A percentile compares a stretch with the other conserved stretches of the same genome.
Evolutionary conservation across 2,113 vertebrate species (phyloP).

Genomic region (Planiliza haematocheilus): DNA sequence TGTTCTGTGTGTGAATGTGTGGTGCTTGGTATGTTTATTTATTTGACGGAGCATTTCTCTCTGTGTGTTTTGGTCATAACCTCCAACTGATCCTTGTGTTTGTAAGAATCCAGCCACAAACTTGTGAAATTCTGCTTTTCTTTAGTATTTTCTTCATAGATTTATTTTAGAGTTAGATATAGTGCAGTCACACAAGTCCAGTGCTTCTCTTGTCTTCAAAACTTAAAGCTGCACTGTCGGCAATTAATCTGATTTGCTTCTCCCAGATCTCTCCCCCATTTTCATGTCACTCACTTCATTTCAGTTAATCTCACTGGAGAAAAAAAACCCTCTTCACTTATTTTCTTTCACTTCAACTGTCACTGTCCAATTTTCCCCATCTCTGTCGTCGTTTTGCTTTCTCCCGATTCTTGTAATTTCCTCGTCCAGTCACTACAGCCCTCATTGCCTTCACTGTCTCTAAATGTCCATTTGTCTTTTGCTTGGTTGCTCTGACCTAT

Average conservation of each 20-base stretch:
- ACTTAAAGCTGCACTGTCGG: slow-evolving; percentile 38
- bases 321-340: slow-evolving; percentile 45
- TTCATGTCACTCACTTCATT: slow-evolving; percentile 70
- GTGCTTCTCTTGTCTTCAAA: slow-evolving; percentile 47
- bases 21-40: slow-evolving; percentile 36
- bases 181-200: slow-evolving; percentile 46
- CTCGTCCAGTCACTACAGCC: slow-evolving; percentile 45
- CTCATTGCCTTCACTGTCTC: slow-evolving; percentile 54
- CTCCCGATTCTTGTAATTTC: slow-evolving; percentile 69
- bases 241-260: slow-evolving; percentile 74
- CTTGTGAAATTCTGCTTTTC: slow-evolving; percentile 9
- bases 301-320: slow-evolving; percentile 57
- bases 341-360: slow-evolving; percentile 60
- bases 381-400: slow-evolving; percentile 65
- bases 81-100: slow-evolving; percentile 8
- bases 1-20: slow-evolving; percentile 31
- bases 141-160: background rate
- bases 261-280: slow-evolving; percentile 48
- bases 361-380: slow-evolving; percentile 76
- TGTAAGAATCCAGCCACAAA: slow-evolving; percentile 15
- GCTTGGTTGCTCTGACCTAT: slow-evolving; percentile 75
- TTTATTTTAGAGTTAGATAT: slow-evolving; percentile 6
- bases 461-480: slow-evolving; percentile 73
- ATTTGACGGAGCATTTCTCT: slow-evolving; percentile 36
- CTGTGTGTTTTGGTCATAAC: slow-evolving; percentile 31